Evolutionary conservation across 2,888 invertebrate genomes (phyloP), one percentile per base, ranked within the genome.

Genomic region (Pyrgus malvae): DNA sequence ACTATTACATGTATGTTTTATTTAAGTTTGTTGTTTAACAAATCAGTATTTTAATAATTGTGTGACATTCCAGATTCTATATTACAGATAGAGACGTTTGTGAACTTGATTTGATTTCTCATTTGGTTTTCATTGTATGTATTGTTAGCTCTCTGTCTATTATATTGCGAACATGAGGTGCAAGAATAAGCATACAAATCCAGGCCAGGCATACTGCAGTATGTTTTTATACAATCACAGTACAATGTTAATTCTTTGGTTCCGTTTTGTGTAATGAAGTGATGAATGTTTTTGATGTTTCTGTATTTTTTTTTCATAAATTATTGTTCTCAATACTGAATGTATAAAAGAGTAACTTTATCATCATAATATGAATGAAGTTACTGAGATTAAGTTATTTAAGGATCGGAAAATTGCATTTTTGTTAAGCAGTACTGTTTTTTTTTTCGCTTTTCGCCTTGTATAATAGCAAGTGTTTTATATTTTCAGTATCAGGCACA

Each of bases 1-100:
- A 74, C 74, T 75, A 76, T 72, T 72, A 76, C 76, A 75, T 80
- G 78, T 82, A 80, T 81, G 78, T 82, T 83, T 68, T 73, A 71
- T 65, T 64, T 77, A 76, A 83, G 79, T 70, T 80, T 80, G 80
- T 83, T 82, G 74, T 82, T 79, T 80, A 84, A 87, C 80, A 84
- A 82, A 89, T 87, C 89, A 90, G 89, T 90, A 90, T 90, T 90
- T 83, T 83, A 80, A 82, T 80, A 84, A 78, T 81, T 87, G 85
- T 84, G 88, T 87, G 89, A 90, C 89, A 90, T 90, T 90, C 89
- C 89, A 90, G 80, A 82, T 78, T 76, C 73, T 78, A 69, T 78
- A 68, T n/a, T 81, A 76, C 74, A 74, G 68, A 76, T 67, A 74
- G 59, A 62, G 60, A 64, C 49, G 48, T 56, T 66, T 67, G 60